Evolutionary conservation across 2,888 invertebrate species (phyloP).

Genomic region (Pachydiplax longipennis): DNA sequence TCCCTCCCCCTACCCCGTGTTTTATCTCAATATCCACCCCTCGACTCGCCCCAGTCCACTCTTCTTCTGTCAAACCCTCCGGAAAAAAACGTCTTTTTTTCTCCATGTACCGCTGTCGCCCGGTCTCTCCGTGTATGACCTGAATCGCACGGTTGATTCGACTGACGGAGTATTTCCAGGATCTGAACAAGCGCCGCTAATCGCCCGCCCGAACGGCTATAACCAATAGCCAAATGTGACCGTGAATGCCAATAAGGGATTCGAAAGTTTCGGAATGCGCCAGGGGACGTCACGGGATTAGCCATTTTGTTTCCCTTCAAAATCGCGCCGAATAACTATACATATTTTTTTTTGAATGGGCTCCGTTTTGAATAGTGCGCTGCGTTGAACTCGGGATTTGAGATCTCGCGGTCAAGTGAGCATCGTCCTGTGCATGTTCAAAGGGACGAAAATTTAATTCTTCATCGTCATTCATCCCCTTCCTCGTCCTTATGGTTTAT

Average conservation of each 20-base stretch:
- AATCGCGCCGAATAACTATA: background rate
- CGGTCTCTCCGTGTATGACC: background rate
- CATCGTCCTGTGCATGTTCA: too few relatives aligned
- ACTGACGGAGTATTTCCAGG: background rate
- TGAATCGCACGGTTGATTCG: background rate
- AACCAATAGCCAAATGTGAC: constrained; percentile 28
- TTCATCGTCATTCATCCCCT: too few relatives aligned
- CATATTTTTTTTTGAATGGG: too few relatives aligned
- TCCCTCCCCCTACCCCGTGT: too few relatives aligned
- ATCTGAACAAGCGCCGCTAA: constrained; percentile 28
- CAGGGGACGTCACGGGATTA: background rate
- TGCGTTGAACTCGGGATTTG: too few relatives aligned
- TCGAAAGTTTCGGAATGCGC: background rate
- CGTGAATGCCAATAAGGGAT: constrained; percentile 27
- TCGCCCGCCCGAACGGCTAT: background rate
- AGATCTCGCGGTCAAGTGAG: too few relatives aligned
- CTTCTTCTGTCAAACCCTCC: background rate
- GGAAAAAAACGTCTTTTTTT: background rate
- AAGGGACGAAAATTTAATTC: too few relatives aligned
- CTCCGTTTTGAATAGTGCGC: too few relatives aligned
- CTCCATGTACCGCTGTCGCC: background rate
- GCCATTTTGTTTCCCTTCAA: background rate
- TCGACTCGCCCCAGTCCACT: background rate
- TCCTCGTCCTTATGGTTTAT: too few relatives aligned
- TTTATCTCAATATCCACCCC: background rate